Base-by-base conservation (phyloP, 2,888 invertebrate species). In the Pristionchus japonicus region DNA sequence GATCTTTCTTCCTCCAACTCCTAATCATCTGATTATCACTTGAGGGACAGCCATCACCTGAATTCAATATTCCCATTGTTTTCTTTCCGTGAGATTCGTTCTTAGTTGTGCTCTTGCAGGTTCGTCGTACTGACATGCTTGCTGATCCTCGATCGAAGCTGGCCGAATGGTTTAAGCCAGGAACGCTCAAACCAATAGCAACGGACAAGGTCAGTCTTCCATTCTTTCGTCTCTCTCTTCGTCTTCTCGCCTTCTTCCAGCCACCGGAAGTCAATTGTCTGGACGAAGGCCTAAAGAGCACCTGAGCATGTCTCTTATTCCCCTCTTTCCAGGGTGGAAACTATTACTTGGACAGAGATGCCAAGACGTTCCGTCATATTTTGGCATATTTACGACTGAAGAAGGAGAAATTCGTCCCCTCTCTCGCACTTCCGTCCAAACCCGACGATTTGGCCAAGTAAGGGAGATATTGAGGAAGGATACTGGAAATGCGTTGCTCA, bases 311-410 rank as follows among this genome's bases (percentile, higher is more conserved):
- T 27, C 31, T 52, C 27, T 3, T 52, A 27, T 34, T 86, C 34
- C 13, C 27, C 27, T 6, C 52, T 27, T 52, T 86, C 34, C 34
- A 92, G 91, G 94, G 93, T 67, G 94, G 94, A 27, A 94, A 99
- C 95, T 99, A 99, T 95, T 99, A 99, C 96, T 98, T 99, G 93
- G 99, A 99, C 95, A 96, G 99, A 84, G 99, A 99, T 95, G 98
- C 99, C 4, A 97, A 97, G 91, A 97, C 98, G 97, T 99, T 99
- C 95, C 96, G 98, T 37, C 98, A 99, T 95, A 97, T 99, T 94
- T 96, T 99, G 90, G 98, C 98, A 96, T 99, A 97, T 95, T 96
- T 99, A 96, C 96, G 99, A 93, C 97, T 98, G 95, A 97, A 97
- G 89, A 96, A 97, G 93, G 94, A 94, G 52, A 92, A 93, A 49